These are phyloP conservation scores for Tenualosa ilisha DNA, from an alignment of 2,797 vertebrate genomes.

Conservation along the genomic window DNA sequence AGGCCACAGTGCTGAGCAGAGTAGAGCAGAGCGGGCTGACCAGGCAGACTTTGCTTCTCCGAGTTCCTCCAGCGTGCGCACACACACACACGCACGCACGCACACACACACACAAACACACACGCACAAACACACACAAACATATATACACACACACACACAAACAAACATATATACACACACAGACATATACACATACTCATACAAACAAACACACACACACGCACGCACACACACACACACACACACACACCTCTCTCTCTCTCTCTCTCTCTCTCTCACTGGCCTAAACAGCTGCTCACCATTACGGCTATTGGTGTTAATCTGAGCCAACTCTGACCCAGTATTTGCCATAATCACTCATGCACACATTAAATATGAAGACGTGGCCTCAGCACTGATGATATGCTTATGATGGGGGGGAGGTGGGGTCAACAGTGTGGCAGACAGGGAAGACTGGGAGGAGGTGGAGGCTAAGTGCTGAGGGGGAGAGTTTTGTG, in stretches of 20 bases:
- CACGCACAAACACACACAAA: background rate
- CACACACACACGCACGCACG: no score
- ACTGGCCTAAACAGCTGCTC: slow-evolving; percentile 76
- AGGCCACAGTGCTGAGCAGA: slow-evolving; percentile 65
- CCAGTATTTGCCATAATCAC: slow-evolving; percentile 73
- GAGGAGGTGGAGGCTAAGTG: no score
- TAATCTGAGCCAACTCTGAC: slow-evolving; percentile 76
- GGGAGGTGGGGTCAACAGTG: background rate
- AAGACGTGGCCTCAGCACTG: slow-evolving; percentile 42
- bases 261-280: no score
- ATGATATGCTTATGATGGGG: slow-evolving; percentile 34
- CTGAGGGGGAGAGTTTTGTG: no score
- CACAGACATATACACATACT: no score
- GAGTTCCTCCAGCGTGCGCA: slow-evolving; percentile 54
- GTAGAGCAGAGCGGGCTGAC: no score
- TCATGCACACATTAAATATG: slow-evolving; percentile 70
- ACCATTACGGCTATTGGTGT: slow-evolving; percentile 74
- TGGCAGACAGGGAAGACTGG: background rate
- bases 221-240: no score
- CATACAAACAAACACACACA: slow-evolving; percentile 49
- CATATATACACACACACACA: no score
- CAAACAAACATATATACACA: no score
- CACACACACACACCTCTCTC: no score
- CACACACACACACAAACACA: no score
- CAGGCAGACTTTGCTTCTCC: slow-evolving; percentile 58